Evolutionary conservation across 2,888 invertebrate genomes (phyloP), one percentile per base, ranked within the genome.

Genomic region (Marasmarcha lunaedactyla): DNA sequence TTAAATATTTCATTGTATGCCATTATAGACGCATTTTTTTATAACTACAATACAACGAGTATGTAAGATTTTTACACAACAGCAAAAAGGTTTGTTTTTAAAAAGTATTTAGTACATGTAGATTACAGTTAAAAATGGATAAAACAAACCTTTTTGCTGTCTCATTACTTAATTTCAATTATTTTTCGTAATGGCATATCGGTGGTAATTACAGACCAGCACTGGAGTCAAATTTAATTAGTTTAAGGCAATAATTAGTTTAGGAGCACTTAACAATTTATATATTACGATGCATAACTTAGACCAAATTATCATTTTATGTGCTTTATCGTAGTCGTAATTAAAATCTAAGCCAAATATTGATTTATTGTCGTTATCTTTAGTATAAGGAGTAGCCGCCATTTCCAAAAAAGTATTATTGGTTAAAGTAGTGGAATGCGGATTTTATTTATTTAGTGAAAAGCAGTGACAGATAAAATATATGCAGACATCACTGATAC

Each of bases 271-370:
- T 79, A 81, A 77, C 77, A 65, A 61, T 70, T 55, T 71, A 70
- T 55, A 67, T 71, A 57, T 71, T 72, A 65, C 63, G 9, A 67
- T 63, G 70, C 73, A 73, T 81, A 79, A 81, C 77, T 71, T 81
- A 83, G 83, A 83, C 83, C 83, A 83, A 83, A 83, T 74, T 81
- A 78, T 79, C 72, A 79, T 65, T 71, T 71, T 76, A 74, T 66
- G 67, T 79, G 79, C 81, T 83, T 83, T 81, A 77, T 76, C 53
- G 59, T 83, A 83, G 79, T 59, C 69, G 51, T 79, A 83, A 74
- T 81, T 81, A 78, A 69, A 78, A 72, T 76, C 68, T 83, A 83
- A 81, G 83, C 83, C 83, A 83, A 83, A 83, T 78, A 83, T 83
- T 81, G 79, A 76, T 74, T 79, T 74, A 69, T 77, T 71, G 63